Evolutionary conservation across 1,140 invertebrate species (phyloP).

Genomic region (Macrobrachium nipponense): DNA sequence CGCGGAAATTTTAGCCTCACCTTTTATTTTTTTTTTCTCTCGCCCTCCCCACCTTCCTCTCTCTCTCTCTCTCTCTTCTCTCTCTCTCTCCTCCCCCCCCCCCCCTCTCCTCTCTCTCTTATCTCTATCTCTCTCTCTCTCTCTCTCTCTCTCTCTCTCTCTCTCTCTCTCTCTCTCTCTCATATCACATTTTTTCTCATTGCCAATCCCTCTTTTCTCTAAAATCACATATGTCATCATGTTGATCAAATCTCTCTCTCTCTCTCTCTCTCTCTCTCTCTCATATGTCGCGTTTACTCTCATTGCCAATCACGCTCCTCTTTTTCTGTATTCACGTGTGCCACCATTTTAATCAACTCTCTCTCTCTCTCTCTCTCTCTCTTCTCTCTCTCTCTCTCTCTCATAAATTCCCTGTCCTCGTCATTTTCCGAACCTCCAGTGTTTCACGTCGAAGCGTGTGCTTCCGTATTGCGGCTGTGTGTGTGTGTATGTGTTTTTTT

Average conservation of each 20-base stretch:
- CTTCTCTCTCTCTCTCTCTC: conserved; percentile 9
- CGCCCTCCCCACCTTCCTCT: not conserved
- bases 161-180: not conserved
- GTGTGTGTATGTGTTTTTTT: no score
- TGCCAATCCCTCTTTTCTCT: not conserved
- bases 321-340: not conserved
- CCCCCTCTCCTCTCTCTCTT: no score
- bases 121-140: not conserved
- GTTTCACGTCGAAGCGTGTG: no score
- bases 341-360: not conserved
- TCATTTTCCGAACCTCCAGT: no score
- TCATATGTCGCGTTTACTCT: no score
- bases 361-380: not conserved
- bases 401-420: not conserved
- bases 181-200: no score
- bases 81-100: not conserved
- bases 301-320: not conserved
- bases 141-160: no score
- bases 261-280: not conserved
- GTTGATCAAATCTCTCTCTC: not conserved
- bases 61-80: not conserved
- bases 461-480: no score
- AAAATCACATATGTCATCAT: not conserved
- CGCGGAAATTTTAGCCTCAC: not conserved
- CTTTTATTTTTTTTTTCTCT: not conserved